Evolutionary conservation across 2,888 invertebrate genomes (phyloP).

Genomic region (Uropetala carovei): DNA sequence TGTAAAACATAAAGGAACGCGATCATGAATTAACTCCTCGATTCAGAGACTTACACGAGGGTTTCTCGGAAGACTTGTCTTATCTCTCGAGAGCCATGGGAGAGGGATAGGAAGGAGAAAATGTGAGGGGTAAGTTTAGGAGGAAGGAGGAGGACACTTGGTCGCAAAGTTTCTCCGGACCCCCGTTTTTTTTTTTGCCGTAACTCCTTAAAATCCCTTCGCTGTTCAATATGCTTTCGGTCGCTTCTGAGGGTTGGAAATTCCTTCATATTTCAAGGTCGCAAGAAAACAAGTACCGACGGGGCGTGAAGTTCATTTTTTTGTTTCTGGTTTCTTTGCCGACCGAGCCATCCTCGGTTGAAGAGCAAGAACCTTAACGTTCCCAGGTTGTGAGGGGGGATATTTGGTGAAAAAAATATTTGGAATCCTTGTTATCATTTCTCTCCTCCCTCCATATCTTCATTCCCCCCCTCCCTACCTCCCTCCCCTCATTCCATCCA

Average conservation of each 20-base stretch:
- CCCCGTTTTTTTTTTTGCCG: background rate
- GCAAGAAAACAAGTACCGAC: background rate
- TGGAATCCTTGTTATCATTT: conserved; percentile 1
- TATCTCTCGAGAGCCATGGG: conserved; percentile 45
- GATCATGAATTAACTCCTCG: conserved; percentile 42
- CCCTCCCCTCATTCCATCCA: background rate
- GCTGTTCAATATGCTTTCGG: conserved; percentile 32
- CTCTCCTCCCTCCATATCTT: background rate
- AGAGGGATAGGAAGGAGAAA: background rate
- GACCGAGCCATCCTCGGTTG: too few species aligned
- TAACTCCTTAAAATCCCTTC: background rate
- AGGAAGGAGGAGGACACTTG: background rate
- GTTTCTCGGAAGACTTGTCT: conserved; percentile 42
- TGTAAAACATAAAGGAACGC: background rate
- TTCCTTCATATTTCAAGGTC: conserved; percentile 4
- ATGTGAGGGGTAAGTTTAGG: background rate
- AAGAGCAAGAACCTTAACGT: background rate
- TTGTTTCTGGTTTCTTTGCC: background rate
- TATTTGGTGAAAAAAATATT: background rate
- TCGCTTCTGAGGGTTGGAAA: background rate
- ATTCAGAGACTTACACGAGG: conserved; percentile 47
- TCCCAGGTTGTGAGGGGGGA: background rate
- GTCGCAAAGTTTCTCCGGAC: conserved; percentile 22
- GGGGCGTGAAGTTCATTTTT: background rate
- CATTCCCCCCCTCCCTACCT: background rate